These are phyloP conservation scores for Nipponacmea schrenckii DNA, from an alignment of 2,888 invertebrate species.

Conservation along the genomic window DNA sequence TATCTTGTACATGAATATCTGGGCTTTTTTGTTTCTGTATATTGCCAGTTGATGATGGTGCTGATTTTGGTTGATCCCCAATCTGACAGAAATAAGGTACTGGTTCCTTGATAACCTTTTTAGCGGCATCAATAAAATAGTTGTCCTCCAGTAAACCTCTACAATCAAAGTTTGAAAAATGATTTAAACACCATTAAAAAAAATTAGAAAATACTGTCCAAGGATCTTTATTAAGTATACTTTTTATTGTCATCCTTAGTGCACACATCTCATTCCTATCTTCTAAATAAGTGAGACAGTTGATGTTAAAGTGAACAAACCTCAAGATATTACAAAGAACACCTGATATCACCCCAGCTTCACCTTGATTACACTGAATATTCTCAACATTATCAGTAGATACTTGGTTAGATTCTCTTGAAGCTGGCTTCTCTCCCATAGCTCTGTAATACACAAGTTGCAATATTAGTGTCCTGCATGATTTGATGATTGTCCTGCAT, in stretches of 20 bases:
- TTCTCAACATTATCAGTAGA: background rate
- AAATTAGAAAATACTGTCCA: too few species aligned
- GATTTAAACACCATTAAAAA: too few species aligned
- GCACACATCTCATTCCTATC: too few species aligned
- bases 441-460: conserved; percentile 18
- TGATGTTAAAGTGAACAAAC: conserved; percentile 34
- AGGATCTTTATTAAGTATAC: too few species aligned
- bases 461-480: too few species aligned
- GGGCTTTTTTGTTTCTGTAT: background rate
- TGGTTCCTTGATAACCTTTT: conserved; percentile 56
- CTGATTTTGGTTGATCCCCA: conserved; percentile 28
- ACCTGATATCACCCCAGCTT: conserved; percentile 56
- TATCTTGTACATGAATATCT: conserved; percentile 10
- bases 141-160: conserved; percentile 64
- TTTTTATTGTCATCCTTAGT: too few species aligned
- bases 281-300: too few species aligned
- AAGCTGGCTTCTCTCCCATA: background rate
- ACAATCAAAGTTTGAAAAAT: conserved; percentile 20
- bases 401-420: background rate
- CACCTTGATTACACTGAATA: conserved; percentile 49
- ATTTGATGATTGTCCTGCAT: too few species aligned
- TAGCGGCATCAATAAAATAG: conserved; percentile 58
- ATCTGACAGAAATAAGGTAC: conserved; percentile 65
- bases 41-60: conserved; percentile 22
- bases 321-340: conserved; percentile 60